Base-by-base conservation (phyloP, 1,140 invertebrate species). In the Drosophila santomea region DNA sequence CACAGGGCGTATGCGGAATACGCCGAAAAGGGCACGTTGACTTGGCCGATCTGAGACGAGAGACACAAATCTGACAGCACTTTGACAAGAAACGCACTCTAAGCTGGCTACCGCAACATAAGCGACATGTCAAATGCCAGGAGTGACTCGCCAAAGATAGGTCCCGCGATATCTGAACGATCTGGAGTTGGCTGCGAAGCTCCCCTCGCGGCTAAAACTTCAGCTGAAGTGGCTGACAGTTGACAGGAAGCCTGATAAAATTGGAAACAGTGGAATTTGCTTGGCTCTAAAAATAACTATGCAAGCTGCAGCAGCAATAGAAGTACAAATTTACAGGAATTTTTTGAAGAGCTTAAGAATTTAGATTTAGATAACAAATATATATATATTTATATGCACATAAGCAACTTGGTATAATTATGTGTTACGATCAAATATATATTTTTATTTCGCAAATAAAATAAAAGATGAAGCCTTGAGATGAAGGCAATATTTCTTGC, bases 51-150 rank as follows among this genome's bases (percentile, higher is more conserved):
- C 73, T 44, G 23, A 15, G 38, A 32, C 44, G 68, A 15, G 51
- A 84, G 84, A 89, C 84, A 84, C 69, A 89, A 89, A 89, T 83
- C 84, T 80, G 84, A 89, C 84, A 89, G 80, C 68, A 61, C 84
- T 89, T 89, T 89, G 84, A 89, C 84, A 84, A 64, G 64, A 69
- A 89, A 89, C 84, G 84, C 84, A 89, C 84, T 80, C 84, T 89
- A 75, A 89, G 84, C 84, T 80, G 71, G 62, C 77, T 74, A 67
- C 62, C 69, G 72, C 84, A 88, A 84, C 82, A 85, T 88, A 89
- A 88, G 83, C 83, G 83, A 88, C 84, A 80, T 88, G 83, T 89
- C 83, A 88, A 88, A 88, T 67, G 83, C 80, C 83, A 79, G 69
- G 59, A 76, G 83, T 85, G 85, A 78, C 71, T 77, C 68, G 57